phyloP scores from a whole-genome alignment of 2,113 vertebrate species.

The Myocastor coypus region DNA sequence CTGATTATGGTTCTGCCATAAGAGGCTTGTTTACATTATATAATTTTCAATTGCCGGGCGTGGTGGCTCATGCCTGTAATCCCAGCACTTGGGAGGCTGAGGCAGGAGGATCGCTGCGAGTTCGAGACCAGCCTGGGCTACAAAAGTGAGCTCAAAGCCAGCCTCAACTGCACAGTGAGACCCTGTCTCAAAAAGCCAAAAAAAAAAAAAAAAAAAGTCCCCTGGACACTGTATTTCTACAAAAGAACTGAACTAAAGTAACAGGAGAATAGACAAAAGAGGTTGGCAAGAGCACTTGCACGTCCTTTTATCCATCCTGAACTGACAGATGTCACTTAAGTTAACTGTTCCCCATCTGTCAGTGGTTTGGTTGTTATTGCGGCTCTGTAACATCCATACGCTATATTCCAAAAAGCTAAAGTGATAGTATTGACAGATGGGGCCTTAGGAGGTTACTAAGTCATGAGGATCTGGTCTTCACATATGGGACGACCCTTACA shows the following conservation, averaged over 20 bases:
- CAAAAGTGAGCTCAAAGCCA: too few species aligned
- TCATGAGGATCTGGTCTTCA: neutral
- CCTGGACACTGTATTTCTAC: neutral
- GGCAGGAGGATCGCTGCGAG: too few species aligned
- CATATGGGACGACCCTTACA: neutral
- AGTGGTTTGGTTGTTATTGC: neutral
- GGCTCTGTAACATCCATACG: neutral
- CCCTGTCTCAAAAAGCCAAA: too few species aligned
- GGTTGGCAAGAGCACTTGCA: neutral
- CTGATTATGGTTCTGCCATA: neutral
- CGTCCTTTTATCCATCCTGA: neutral
- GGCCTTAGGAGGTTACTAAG: neutral
- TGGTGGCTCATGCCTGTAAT: too few species aligned
- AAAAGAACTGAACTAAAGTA: conserved; percentile 27
- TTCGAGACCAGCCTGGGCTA: too few species aligned
- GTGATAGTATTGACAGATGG: neutral
- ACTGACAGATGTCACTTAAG: neutral
- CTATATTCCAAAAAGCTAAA: neutral
- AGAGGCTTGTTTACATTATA: neutral
- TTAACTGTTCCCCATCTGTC: neutral
- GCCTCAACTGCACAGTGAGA: too few species aligned
- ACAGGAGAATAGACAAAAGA: neutral
- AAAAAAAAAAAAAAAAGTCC: too few species aligned
- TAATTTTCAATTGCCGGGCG: conserved; percentile 57
- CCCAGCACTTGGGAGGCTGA: too few species aligned